These are phyloP conservation scores for Palaemon carinicauda DNA, from an alignment of 1,140 invertebrate genomes.

Conservation along the genomic window DNA sequence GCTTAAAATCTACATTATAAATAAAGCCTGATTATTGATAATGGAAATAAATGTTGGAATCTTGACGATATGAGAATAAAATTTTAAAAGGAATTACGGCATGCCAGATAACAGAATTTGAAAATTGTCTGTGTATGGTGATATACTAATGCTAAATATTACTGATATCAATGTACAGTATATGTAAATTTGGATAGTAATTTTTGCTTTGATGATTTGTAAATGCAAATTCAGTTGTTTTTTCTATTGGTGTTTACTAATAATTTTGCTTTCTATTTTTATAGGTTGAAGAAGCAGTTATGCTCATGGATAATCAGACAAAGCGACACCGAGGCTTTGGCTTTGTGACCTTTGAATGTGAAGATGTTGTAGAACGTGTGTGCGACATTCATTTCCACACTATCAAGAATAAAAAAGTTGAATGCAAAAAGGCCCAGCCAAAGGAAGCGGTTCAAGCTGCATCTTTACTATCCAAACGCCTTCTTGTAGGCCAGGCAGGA, in stretches of 20 bases:
- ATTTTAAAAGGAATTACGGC: too few relatives aligned
- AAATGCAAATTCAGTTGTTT: background rate
- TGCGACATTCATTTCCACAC: slow-evolving; percentile 93
- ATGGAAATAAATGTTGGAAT: too few relatives aligned
- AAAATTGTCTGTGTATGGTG: too few relatives aligned
- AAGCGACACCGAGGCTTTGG: slow-evolving; percentile 90
- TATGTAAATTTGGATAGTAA: too few relatives aligned
- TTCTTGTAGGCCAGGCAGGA: slow-evolving; percentile 70
- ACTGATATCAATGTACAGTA: too few relatives aligned
- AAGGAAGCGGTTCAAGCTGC: slow-evolving; percentile 84
- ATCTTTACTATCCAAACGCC: slow-evolving; percentile 73
- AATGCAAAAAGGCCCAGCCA: slow-evolving; percentile 91
- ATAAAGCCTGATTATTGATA: too few relatives aligned
- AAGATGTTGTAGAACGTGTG: slow-evolving; percentile 87
- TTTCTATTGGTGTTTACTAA: background rate
- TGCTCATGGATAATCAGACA: slow-evolving; percentile 94
- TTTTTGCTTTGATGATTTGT: background rate
- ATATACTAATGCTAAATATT: too few relatives aligned
- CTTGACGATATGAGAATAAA: too few relatives aligned
- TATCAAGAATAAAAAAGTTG: slow-evolving; percentile 92
- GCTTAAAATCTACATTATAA: too few relatives aligned
- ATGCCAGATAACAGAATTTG: too few relatives aligned
- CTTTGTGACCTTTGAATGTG: slow-evolving; percentile 91
- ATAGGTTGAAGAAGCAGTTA: slow-evolving; percentile 83
- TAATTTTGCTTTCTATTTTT: background rate